phyloP scores from a whole-genome alignment of 2,113 vertebrate species.

The Etheostoma cragini region DNA sequence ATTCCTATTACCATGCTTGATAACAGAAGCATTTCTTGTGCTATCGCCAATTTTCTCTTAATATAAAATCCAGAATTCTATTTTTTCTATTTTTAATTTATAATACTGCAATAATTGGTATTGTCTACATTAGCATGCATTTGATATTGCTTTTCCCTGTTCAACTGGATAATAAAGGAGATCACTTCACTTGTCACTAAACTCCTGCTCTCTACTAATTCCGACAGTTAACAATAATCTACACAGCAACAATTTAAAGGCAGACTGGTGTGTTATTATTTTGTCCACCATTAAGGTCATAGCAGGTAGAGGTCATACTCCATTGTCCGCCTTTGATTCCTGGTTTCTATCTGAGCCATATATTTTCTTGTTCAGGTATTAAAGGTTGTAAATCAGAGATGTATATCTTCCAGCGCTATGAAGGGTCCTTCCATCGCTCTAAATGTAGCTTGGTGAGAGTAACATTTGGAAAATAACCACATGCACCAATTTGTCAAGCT shows the following conservation, averaged over 20 bases:
- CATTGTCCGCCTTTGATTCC: constrained; percentile 39
- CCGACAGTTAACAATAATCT: constrained; percentile 12
- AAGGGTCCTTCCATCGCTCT: constrained; percentile 51
- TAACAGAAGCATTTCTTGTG: neutral
- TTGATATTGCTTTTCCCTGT: constrained; percentile 5
- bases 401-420: constrained; percentile 59
- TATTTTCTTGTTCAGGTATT: constrained; percentile 51
- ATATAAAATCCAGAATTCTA: neutral
- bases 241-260: constrained; percentile 40
- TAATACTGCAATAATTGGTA: neutral
- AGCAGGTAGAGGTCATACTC: constrained; percentile 49
- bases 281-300: constrained; percentile 35
- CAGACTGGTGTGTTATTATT: constrained; percentile 43
- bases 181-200: constrained; percentile 37
- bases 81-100: neutral
- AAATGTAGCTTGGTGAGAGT: constrained; percentile 55
- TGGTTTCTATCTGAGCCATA: constrained; percentile 39
- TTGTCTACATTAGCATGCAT: neutral
- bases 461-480: constrained; percentile 76
- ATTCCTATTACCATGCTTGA: neutral
- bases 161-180: constrained; percentile 34
- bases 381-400: constrained; percentile 55
- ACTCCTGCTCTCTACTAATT: constrained; percentile 47
- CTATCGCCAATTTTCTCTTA: neutral
- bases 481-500: constrained; percentile 77